Percentiles rank a stretch among this genome's conserved stretches.
Evolutionary conservation across 2,113 vertebrate species (phyloP).

Genomic region (Cephalopterus ornatus): DNA sequence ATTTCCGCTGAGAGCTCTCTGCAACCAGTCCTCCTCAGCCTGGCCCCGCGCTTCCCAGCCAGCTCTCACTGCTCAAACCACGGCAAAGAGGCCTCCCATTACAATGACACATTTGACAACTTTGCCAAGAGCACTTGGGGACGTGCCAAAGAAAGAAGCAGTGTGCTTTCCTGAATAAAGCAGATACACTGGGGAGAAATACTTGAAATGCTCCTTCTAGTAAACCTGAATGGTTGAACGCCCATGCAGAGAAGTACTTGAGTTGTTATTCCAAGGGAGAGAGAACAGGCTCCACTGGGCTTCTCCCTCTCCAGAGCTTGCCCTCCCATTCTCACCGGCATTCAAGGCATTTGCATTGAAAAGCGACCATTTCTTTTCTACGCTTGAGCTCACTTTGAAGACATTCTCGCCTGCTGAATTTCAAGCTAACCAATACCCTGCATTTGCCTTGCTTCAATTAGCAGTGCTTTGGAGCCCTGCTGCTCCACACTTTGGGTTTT

Average conservation of each 20-base stretch:
- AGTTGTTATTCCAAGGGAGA: background rate
- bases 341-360: background rate
- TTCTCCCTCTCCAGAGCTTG: background rate
- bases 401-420: background rate
- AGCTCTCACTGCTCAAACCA: slow-evolving; percentile 39
- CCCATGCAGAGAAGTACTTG: background rate
- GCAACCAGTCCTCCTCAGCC: slow-evolving; percentile 42
- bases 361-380: background rate
- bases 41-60: slow-evolving; percentile 26
- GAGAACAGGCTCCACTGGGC: background rate
- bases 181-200: slow-evolving; percentile 11
- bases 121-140: slow-evolving; percentile 59
- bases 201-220: slow-evolving; percentile 44
- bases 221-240: background rate
- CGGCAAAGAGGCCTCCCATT: slow-evolving; percentile 52
- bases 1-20: slow-evolving; percentile 66
- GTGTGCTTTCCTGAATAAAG: slow-evolving; percentile 6
- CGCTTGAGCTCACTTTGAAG: background rate
- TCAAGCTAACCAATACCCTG: background rate
- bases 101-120: slow-evolving; percentile 59
- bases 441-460: background rate
- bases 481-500: background rate
- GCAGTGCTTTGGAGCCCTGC: background rate
- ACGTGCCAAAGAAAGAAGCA: slow-evolving; percentile 43
- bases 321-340: background rate